A percentile compares a stretch with the other conserved stretches of the same genome.
Conservation (phyloP, 2,113 vertebrate genomes). For the Ginglymostoma cirratum region DNA sequence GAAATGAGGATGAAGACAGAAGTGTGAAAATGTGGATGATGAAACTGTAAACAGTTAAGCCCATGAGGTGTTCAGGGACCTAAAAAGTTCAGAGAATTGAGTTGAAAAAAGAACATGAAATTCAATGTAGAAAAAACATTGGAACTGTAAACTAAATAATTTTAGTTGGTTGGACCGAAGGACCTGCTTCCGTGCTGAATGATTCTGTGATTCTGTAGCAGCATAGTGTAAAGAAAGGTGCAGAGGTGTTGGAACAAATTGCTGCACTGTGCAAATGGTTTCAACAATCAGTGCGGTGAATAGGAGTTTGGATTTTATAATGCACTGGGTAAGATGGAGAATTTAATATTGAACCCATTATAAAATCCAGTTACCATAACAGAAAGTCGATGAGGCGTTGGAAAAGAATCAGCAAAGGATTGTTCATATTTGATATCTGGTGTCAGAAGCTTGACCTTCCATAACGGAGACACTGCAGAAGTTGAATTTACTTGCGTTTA, state of each 20-base stretch:
- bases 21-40: neutral
- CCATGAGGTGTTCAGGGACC: neutral
- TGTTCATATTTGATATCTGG: neutral
- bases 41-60: neutral
- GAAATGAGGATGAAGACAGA: neutral
- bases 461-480: too few relatives aligned
- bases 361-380: neutral
- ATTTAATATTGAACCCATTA: neutral
- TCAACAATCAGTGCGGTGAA: neutral
- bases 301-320: neutral
- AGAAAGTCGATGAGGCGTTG: neutral
- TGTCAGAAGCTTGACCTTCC: neutral
- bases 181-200: too few relatives aligned
- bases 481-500: neutral
- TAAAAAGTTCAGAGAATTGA: neutral
- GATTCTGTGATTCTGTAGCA: neutral
- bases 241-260: neutral
- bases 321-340: neutral
- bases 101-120: neutral
- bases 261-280: neutral
- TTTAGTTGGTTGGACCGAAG: neutral
- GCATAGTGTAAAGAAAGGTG: neutral
- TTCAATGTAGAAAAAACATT: neutral
- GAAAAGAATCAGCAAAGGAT: neutral
- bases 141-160: neutral